These are phyloP conservation scores for Erinaceus europaeus DNA, from an alignment of 2,113 vertebrate species.

Conservation along the genomic window DNA sequence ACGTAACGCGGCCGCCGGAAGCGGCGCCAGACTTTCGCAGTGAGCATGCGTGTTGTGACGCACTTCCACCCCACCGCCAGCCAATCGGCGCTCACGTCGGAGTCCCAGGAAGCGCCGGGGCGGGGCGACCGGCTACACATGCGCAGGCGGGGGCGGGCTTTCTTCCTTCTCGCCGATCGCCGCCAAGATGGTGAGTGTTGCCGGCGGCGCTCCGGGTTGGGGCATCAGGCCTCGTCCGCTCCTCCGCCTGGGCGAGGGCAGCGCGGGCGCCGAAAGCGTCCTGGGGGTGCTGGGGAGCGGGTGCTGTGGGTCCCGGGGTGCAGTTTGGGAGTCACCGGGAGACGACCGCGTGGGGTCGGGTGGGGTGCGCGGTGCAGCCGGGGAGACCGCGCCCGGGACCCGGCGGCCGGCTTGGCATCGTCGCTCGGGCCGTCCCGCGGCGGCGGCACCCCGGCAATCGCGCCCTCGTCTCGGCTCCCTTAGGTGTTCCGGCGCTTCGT, in stretches of 20 bases:
- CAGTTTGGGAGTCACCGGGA: accelerated
- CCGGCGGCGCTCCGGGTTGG: accelerated
- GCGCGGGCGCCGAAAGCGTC: neutral
- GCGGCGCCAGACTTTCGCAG: neutral
- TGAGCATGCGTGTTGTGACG: neutral
- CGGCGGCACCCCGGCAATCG: too few relatives aligned
- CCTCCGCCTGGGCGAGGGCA: accelerated
- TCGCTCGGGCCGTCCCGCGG: too few relatives aligned
- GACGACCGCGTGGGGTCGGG: neutral
- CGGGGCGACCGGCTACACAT: constrained; percentile 15
- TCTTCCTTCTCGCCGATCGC: constrained; percentile 56
- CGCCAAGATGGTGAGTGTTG: constrained; percentile 57
- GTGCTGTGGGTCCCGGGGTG: neutral
- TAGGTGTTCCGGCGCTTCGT: constrained; percentile 98
- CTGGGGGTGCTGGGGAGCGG: neutral
- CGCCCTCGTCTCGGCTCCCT: neutral
- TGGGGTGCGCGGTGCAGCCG: neutral
- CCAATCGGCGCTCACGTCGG: constrained; percentile 30
- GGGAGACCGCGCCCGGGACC: too few relatives aligned
- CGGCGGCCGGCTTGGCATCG: too few relatives aligned
- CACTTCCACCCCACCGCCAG: neutral
- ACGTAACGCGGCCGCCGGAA: accelerated
- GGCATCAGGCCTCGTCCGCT: accelerated
- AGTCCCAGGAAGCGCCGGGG: neutral
- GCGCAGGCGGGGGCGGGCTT: neutral